Evolutionary conservation across 2,113 vertebrate genomes (phyloP).

Genomic region (Illadopsis cleaveri): DNA sequence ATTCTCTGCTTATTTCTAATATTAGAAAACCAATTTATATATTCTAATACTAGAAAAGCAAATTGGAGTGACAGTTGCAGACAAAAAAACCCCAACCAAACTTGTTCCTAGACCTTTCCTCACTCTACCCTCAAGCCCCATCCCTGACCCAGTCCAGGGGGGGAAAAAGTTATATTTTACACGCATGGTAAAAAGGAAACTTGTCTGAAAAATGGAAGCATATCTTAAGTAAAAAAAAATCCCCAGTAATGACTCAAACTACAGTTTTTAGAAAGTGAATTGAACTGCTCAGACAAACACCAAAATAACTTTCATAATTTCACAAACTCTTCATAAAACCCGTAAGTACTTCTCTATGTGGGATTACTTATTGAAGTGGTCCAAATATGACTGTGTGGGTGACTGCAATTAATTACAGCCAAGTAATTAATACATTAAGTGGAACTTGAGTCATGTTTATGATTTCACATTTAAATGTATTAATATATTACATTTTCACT

Average conservation of each 20-base stretch:
- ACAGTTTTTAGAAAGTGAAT: not conserved
- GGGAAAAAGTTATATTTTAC: not conserved
- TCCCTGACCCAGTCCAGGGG: not conserved
- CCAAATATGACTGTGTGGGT: not conserved
- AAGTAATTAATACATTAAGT: not conserved
- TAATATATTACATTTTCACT: not conserved
- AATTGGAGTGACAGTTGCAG: not conserved
- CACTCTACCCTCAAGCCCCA: not conserved
- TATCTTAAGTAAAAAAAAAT: not conserved
- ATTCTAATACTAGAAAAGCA: not conserved
- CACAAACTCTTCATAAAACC: not conserved
- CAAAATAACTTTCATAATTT: not conserved
- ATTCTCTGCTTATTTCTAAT: not conserved
- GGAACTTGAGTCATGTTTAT: not conserved
- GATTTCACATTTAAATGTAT: not conserved
- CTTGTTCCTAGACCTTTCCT: not conserved
- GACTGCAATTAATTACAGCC: not conserved
- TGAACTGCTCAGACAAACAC: not conserved
- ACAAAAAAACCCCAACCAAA: not conserved
- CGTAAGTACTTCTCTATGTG: not conserved
- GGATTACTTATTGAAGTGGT: not conserved
- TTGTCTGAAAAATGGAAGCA: not conserved
- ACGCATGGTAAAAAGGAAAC: not conserved
- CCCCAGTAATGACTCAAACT: not conserved
- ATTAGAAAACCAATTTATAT: not conserved